Evolutionary conservation across 2,888 invertebrate species (phyloP).

Genomic region (Plebejus argus): DNA sequence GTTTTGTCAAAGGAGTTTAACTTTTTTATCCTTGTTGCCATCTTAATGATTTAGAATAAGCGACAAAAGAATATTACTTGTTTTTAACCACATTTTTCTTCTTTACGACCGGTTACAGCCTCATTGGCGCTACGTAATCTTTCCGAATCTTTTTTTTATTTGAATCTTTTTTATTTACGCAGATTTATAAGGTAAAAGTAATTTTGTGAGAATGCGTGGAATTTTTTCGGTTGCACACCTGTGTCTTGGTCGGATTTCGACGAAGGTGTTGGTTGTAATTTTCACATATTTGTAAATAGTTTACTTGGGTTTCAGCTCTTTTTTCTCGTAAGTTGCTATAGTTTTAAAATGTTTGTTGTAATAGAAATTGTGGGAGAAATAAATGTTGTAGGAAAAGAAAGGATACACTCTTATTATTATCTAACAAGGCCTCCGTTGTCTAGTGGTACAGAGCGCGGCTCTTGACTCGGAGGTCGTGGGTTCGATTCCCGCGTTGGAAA

Average conservation of each 20-base stretch:
- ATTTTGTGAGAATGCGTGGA: slow-evolving; percentile 1
- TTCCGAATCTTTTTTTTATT: background rate
- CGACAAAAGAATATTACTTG: background rate
- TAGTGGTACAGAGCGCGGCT: no score
- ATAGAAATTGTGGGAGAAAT: background rate
- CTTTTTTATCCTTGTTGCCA: no score
- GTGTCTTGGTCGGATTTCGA: background rate
- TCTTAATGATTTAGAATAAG: background rate
- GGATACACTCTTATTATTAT: no score
- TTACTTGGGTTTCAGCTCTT: background rate
- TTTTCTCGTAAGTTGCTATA: background rate
- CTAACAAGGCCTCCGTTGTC: no score
- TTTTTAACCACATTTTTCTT: background rate
- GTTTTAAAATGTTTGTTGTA: no score
- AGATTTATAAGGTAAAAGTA: slow-evolving; percentile 13
- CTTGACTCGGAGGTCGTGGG: no score
- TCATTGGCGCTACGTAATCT: background rate
- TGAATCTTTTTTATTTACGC: slow-evolving; percentile 14
- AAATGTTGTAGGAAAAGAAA: background rate
- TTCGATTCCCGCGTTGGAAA: no score
- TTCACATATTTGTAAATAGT: background rate
- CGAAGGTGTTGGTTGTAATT: background rate
- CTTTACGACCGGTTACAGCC: background rate
- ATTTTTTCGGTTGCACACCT: background rate
- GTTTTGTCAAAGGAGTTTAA: no score